Base-by-base conservation (phyloP, 2,113 vertebrate species). In the Lycaon pictus region DNA sequence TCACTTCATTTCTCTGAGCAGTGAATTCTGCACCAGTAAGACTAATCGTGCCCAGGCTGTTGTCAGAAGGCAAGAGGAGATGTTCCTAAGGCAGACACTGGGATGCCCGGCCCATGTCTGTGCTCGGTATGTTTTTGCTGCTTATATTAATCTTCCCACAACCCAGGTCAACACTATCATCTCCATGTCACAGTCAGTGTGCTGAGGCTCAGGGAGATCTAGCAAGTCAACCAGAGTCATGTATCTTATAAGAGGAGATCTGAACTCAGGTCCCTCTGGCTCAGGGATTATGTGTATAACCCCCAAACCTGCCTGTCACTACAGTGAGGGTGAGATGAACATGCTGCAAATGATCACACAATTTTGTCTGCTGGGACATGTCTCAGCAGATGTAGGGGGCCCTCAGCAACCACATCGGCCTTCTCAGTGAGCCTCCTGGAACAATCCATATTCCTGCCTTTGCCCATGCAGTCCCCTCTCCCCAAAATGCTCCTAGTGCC, bases 31-130 rank as follows among this genome's bases (percentile, higher is more conserved):
- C 27, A 32, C 60, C 19, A 22, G 12, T 82, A 85, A 53, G 1
- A 58, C 10, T 58, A 29, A 76, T 7, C 58, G 5, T 90, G 72
- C 25, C 19, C 43, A 62, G 58, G 29, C 77, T 51, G 3, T 58
- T 86, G 15, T 83, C 29, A 81, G 43, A 84, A 71, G 43, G 29
- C 87, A 80, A 69, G 55, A 62, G 48, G 43, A 96, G 43, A 25
- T 89, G n/a, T 72, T 67, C 7, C 5, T 9, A n/a, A 87, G n/a
- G 62, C n/a, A 83, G 72, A 74, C 8, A 32, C 67, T 43, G 27
- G 27, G 29, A 67, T 7, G 5, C 0, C 25, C 15, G 35, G 35
- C 10, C 13, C 2, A 11, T 4, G 1, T 11, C 4, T 5, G n/a
- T 13, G 2, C n/a, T 43, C 65, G 0, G 7, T 63, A 37, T n/a